A percentile compares a stretch with the other conserved stretches of the same genome.
These are phyloP conservation scores for Slavum lentiscoides DNA, from an alignment of 2,888 invertebrate species.

Conservation along the genomic window DNA sequence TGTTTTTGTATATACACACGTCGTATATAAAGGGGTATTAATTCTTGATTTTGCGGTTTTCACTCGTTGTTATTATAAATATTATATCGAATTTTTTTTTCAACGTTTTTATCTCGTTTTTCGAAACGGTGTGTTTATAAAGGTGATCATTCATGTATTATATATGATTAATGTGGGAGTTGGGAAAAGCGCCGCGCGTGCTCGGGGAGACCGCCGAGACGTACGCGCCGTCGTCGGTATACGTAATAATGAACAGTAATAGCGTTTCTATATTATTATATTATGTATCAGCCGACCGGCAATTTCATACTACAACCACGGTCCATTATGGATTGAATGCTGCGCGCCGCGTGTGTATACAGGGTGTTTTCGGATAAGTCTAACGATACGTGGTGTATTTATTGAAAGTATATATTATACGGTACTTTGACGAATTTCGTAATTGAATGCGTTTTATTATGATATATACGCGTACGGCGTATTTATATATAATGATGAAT, in stretches of 20 bases:
- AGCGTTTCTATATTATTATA: not conserved
- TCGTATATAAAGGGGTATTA: too few species aligned
- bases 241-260: too few species aligned
- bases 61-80: not conserved
- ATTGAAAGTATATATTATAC: not conserved
- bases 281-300: not conserved
- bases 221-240: not conserved
- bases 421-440: not conserved
- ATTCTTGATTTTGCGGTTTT: too few species aligned
- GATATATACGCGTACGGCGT: too few species aligned
- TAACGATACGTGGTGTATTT: not conserved
- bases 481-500: too few species aligned
- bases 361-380: not conserved
- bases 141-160: slow-evolving; percentile 33
- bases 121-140: not conserved
- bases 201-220: not conserved
- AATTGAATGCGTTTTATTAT: not conserved
- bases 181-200: not conserved
- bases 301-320: not conserved
- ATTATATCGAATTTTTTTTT: slow-evolving; percentile 28
- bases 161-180: slow-evolving; percentile 30
- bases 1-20: too few species aligned
- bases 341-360: not conserved
- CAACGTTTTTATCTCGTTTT: not conserved
- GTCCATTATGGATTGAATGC: slow-evolving; percentile 9